phyloP scores from a whole-genome alignment of 2,888 invertebrate species.

The Mystacides longicornis region DNA sequence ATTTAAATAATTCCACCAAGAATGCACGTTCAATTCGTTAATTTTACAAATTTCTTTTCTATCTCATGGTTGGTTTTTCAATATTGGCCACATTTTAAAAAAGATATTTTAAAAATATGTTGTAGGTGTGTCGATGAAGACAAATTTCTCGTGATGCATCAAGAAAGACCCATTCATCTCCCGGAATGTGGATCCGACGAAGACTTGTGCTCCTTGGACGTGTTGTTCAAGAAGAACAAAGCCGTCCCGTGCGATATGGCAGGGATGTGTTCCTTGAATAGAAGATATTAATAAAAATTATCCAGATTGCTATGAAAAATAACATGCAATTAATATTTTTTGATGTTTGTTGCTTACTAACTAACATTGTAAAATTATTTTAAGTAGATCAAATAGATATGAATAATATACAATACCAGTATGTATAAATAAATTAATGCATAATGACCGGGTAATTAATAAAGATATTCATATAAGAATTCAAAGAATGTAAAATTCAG shows the following conservation, averaged over 20 bases:
- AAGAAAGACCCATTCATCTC: conserved; percentile 62
- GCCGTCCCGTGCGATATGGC: conserved; percentile 59
- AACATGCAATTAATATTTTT: too few species aligned
- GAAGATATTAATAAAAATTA: conserved; percentile 12
- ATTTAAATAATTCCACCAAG: neutral
- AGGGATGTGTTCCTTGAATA: conserved; percentile 50
- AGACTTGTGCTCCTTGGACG: conserved; percentile 58
- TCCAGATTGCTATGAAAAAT: too few species aligned
- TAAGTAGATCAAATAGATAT: too few species aligned
- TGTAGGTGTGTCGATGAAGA: conserved; percentile 47
- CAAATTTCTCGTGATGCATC: conserved; percentile 62
- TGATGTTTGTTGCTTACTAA: too few species aligned
- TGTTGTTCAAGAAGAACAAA: conserved; percentile 37
- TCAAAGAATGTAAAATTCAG: too few species aligned
- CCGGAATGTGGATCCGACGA: conserved; percentile 55
- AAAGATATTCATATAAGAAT: too few species aligned
- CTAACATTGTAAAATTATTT: too few species aligned
- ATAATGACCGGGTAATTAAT: too few species aligned
- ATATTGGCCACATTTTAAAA: neutral
- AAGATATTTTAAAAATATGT: too few species aligned
- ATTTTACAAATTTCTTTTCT: conserved; percentile 6
- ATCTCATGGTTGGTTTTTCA: neutral
- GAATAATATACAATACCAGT: too few species aligned
- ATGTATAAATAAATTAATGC: too few species aligned
- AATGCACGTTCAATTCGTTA: too few species aligned